Evolutionary conservation across 1,140 invertebrate genomes (phyloP), one percentile per base, ranked within the genome.

Genomic region (Hypothenemus hampei): DNA sequence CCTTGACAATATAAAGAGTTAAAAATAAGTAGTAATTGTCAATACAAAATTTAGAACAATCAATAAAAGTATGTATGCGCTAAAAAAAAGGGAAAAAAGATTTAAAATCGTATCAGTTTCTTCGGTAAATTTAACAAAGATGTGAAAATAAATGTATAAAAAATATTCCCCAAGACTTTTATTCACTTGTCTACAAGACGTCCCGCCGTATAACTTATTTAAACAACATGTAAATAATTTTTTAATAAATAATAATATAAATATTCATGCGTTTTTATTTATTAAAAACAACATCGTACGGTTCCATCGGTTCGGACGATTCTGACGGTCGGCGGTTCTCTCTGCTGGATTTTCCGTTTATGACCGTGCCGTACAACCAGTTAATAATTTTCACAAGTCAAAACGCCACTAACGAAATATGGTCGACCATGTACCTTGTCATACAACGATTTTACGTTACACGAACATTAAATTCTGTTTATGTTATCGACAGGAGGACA

Each of bases 401-500:
- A 51, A 51, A 41, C 31, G 16, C 47, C 43, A 35, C 47, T 15
- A 49, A 50, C 46, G 22, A 56, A 57, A 57, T 51, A 44, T 37
- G 15, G 11, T 31, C 21, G 37, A 45, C 18, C 55, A 41, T 57
- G 55, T 51, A 41, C 29, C 54, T 43, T 57, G 54, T 51, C 55
- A 46, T 57, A 29, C 31, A 50, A 45, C 29, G 47, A 57, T 43
- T 57, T 57, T 57, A 51, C 49, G 51, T n/a, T 26, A 35, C 55
- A 41, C 36, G 47, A 18, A 39, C 45, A 57, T 45, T 57, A 56
- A 56, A 37, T 57, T 36, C 40, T 50, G 40, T 26, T 31, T 33
- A 52, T 47, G 41, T 31, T 47, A 58, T 57, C 48, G 47, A 51
- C 55, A 41, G 31, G 11, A n/a, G 35, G 35, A n/a, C 15, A 37